These are phyloP conservation scores for Aromia moschata DNA, from an alignment of 2,888 invertebrate genomes.

Conservation along the genomic window DNA sequence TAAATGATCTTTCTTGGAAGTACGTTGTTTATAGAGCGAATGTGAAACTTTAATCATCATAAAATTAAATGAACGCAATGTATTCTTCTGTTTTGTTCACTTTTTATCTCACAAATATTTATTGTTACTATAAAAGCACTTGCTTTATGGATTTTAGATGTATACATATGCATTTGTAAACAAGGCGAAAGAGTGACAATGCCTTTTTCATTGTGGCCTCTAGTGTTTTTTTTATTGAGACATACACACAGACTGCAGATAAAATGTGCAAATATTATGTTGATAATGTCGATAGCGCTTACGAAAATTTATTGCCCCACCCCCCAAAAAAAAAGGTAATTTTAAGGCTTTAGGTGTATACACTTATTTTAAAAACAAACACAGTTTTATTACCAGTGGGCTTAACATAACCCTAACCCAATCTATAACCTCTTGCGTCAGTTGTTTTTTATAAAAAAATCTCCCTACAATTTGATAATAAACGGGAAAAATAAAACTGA, in stretches of 20 bases:
- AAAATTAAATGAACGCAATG: conserved; percentile 16
- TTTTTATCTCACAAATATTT: conserved; percentile 30
- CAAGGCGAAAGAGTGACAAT: conserved; percentile 14
- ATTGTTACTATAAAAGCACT: conserved; percentile 31
- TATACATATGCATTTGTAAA: conserved; percentile 20
- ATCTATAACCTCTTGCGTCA: too few species aligned
- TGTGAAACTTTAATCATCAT: conserved; percentile 11
- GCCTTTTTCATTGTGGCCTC: not conserved
- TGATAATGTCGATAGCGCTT: not conserved
- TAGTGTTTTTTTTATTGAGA: conserved; percentile 9
- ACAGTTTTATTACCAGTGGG: too few species aligned
- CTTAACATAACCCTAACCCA: too few species aligned
- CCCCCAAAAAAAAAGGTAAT: too few species aligned
- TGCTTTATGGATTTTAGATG: conserved; percentile 29
- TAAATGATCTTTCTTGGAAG: conserved; percentile 15
- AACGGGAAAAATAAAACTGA: too few species aligned
- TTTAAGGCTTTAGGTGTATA: too few species aligned
- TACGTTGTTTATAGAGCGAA: conserved; percentile 1
- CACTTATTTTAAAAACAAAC: too few species aligned
- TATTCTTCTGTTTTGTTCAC: conserved; percentile 14
- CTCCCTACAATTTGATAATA: too few species aligned
- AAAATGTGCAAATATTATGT: not conserved
- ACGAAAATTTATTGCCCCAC: too few species aligned
- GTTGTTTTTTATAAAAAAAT: too few species aligned
- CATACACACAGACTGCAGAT: conserved; percentile 2